A percentile compares a stretch with the other conserved stretches of the same genome.
Conservation (phyloP, 2,888 invertebrate genomes). For the Dolichomitus sp. region DNA sequence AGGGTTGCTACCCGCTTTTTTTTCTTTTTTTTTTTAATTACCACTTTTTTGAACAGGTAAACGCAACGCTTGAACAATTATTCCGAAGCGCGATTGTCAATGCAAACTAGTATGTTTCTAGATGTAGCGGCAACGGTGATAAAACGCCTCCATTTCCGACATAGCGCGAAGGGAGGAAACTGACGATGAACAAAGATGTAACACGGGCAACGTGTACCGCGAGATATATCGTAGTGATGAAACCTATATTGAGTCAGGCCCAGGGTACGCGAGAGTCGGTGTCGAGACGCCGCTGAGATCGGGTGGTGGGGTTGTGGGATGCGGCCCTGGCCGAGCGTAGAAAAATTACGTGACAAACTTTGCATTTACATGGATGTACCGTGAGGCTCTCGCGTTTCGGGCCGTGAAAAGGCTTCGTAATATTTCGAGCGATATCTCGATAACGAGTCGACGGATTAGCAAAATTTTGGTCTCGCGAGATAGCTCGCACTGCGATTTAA, state of each 20-base stretch:
- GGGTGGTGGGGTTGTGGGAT: constrained; percentile 77
- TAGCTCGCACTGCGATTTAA: constrained; percentile 68
- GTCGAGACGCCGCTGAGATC: constrained; percentile 40
- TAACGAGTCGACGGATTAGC: constrained; percentile 51
- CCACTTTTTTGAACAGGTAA: background rate
- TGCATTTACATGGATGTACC: constrained; percentile 80
- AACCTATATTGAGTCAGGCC: constrained; percentile 68
- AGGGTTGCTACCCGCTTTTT: too few relatives aligned
- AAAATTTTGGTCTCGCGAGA: constrained; percentile 69
- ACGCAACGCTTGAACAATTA: constrained; percentile 23
- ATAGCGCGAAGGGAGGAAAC: constrained; percentile 56
- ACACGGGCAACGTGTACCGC: constrained; percentile 16
- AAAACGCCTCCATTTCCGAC: constrained; percentile 65
- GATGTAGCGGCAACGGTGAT: constrained; percentile 27
- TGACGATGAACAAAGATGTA: constrained; percentile 53
- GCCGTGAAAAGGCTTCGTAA: constrained; percentile 73
- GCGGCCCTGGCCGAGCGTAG: constrained; percentile 78
- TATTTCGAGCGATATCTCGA: constrained; percentile 80
- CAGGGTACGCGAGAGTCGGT: constrained; percentile 44
- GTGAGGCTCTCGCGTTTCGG: constrained; percentile 73
- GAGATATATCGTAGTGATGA: constrained; percentile 59
- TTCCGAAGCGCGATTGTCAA: constrained; percentile 16
- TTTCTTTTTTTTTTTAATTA: background rate
- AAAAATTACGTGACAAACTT: constrained; percentile 85
- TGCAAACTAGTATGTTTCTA: constrained; percentile 20